A percentile compares a stretch with the other conserved stretches of the same genome.
Conservation (phyloP, 1,140 invertebrate species). For the Muscidifurax raptorellus region DNA sequence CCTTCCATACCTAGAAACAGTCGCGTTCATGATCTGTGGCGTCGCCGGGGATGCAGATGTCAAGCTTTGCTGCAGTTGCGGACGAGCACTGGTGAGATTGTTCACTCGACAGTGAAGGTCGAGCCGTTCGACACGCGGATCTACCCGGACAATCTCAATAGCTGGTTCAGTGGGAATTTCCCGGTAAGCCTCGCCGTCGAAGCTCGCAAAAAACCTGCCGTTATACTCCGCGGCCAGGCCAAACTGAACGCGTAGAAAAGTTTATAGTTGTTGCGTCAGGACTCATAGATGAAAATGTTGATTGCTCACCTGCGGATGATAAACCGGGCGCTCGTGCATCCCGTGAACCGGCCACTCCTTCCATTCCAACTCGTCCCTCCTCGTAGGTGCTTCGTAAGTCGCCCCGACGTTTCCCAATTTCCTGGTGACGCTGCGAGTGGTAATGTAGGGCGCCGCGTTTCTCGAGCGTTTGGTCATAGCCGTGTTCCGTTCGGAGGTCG, state of each 20-base stretch:
- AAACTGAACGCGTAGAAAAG: constrained; percentile 50
- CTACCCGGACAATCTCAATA: constrained; percentile 59
- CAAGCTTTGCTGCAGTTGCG: background rate
- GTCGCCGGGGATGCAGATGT: background rate
- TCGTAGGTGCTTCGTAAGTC: constrained; percentile 65
- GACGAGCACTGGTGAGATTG: background rate
- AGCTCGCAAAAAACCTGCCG: constrained; percentile 60
- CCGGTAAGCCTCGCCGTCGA: constrained; percentile 58
- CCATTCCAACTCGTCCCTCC: constrained; percentile 59
- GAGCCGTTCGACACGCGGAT: constrained; percentile 50
- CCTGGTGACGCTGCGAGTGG: constrained; percentile 67
- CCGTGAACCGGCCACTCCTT: constrained; percentile 69
- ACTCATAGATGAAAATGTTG: no score
- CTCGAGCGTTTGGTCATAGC: constrained; percentile 9
- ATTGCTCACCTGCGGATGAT: constrained; percentile 63
- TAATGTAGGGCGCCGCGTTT: constrained; percentile 62
- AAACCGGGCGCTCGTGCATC: constrained; percentile 71
- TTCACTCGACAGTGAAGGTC: background rate
- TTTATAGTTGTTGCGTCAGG: background rate
- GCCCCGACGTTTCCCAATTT: constrained; percentile 68
- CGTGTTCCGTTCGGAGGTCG: background rate
- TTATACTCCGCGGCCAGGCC: constrained; percentile 64
- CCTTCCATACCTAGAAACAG: background rate
- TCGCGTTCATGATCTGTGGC: background rate
- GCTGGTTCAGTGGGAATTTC: constrained; percentile 57